Conservation (phyloP, 2,888 invertebrate genomes). For the Dynastes maya region DNA sequence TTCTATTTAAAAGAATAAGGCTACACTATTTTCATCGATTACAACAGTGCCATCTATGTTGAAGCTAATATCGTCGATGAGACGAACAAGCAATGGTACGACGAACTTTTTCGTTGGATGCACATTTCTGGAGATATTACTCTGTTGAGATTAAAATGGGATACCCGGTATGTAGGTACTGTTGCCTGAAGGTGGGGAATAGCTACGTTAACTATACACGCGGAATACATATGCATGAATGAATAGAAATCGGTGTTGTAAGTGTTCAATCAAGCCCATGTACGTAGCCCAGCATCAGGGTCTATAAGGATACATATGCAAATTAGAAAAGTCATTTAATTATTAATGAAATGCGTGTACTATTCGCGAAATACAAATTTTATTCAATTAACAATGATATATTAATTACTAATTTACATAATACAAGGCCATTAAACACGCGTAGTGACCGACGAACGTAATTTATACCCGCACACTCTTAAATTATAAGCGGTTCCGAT, state of each 20-base stretch:
- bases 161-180: too few species aligned
- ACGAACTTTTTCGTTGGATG: too few species aligned
- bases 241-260: background rate
- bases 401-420: constrained; percentile 48
- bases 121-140: too few species aligned
- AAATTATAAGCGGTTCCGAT: constrained; percentile 27
- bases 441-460: background rate
- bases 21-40: too few species aligned
- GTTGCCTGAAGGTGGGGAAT: too few species aligned
- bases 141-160: too few species aligned
- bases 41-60: too few species aligned
- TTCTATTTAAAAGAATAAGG: too few species aligned
- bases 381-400: constrained; percentile 49
- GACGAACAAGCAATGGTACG: too few species aligned
- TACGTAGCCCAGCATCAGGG: background rate
- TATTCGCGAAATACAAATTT: constrained; percentile 7
- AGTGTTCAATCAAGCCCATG: background rate
- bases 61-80: too few species aligned
- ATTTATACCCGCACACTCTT: background rate
- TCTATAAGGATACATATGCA: background rate
- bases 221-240: background rate
- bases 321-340: background rate
- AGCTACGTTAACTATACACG: background rate
- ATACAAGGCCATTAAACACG: background rate
- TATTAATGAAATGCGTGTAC: constrained; percentile 9